Conservation (phyloP, 2,113 vertebrate genomes). For the Ranitomeya variabilis region DNA sequence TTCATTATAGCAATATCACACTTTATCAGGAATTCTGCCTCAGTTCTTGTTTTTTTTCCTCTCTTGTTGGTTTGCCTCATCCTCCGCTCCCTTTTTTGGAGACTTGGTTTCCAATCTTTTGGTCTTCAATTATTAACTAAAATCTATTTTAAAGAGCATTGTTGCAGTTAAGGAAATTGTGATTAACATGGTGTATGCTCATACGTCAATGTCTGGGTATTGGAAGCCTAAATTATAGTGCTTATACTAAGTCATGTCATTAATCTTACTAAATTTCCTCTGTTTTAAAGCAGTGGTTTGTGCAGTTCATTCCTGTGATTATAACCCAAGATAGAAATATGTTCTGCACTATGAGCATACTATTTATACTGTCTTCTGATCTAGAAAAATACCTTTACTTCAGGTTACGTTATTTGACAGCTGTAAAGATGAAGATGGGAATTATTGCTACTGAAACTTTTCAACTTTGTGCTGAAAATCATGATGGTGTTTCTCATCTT, state of each 20-base stretch:
- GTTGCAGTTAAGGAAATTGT: no score
- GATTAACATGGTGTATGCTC: background rate
- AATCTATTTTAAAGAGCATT: no score
- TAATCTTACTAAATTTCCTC: background rate
- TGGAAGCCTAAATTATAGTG: background rate
- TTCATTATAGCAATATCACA: no score
- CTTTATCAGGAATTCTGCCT: no score
- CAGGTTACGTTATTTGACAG: background rate
- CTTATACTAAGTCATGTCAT: background rate
- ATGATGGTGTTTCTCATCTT: background rate
- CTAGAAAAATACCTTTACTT: background rate
- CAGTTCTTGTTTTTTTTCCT: no score
- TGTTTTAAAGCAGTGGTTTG: background rate
- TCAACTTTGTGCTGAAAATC: background rate
- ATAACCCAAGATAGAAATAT: background rate
- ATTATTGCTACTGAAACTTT: background rate
- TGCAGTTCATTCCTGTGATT: background rate
- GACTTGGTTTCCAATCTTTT: no score
- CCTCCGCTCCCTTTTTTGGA: no score
- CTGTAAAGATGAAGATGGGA: background rate
- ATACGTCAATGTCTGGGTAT: background rate
- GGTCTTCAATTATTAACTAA: no score
- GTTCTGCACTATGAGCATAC: background rate
- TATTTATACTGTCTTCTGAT: background rate
- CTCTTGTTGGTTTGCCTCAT: no score